Percentiles rank a stretch among this genome's conserved stretches.
phyloP scores from a whole-genome alignment of 2,797 vertebrate genomes.

The Sarcophilus harrisii region DNA sequence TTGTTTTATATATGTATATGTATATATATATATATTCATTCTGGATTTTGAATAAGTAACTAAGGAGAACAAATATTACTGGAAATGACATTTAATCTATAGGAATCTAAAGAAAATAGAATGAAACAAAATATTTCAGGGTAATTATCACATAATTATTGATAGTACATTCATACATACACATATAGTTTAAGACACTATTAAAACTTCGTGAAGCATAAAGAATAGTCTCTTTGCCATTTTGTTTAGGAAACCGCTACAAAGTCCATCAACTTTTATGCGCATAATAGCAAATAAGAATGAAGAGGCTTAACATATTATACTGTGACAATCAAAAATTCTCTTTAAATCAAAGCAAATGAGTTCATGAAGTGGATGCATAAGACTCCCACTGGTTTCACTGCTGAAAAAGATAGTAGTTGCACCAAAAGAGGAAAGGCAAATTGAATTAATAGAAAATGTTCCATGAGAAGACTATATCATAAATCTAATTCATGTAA shows the following conservation, averaged over 20 bases:
- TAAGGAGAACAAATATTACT: slow-evolving; percentile 21
- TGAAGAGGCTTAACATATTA: slow-evolving; percentile 30
- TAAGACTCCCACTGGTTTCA: not conserved
- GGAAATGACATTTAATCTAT: slow-evolving; percentile 50
- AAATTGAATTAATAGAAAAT: slow-evolving; percentile 1
- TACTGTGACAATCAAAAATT: slow-evolving; percentile 25
- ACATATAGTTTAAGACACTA: slow-evolving; percentile 33
- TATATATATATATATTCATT: not conserved
- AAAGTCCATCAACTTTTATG: slow-evolving; percentile 33
- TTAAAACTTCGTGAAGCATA: not conserved
- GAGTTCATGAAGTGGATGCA: fast-evolving
- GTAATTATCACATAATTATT: slow-evolving; percentile 24
- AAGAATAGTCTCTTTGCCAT: slow-evolving; percentile 46
- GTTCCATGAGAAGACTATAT: slow-evolving; percentile 46
- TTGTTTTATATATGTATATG: not conserved
- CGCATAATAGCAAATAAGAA: not conserved
- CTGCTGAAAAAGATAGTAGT: slow-evolving; percentile 29
- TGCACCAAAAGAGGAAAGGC: not conserved
- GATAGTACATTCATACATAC: slow-evolving; percentile 40
- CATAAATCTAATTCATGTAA: not conserved
- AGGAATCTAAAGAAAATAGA: slow-evolving; percentile 30
- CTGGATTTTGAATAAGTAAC: not conserved
- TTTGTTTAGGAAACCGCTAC: slow-evolving; percentile 48
- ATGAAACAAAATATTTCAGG: not conserved
- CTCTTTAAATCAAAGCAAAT: not conserved